Percentiles rank a stretch among this genome's conserved stretches.
Evolutionary conservation across 2,888 invertebrate species (phyloP).

Genomic region (Urechis unicinctus): DNA sequence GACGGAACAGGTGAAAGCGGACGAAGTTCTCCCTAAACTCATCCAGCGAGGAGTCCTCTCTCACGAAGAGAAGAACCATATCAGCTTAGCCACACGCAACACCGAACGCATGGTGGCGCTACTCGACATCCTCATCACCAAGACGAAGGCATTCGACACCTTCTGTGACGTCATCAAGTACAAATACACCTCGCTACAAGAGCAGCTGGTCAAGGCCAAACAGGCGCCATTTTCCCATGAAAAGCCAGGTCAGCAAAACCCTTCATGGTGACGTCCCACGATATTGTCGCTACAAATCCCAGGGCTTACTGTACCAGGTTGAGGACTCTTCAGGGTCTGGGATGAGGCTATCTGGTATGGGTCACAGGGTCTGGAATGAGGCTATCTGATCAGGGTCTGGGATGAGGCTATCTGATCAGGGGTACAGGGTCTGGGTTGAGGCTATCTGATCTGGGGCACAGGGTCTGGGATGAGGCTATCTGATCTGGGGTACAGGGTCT

Average conservation of each 20-base stretch:
- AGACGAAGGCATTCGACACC: slow-evolving; percentile 14
- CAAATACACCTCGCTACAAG: slow-evolving; percentile 35
- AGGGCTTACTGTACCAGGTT: no score
- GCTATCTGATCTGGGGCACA: not conserved
- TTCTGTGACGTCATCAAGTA: slow-evolving; percentile 37
- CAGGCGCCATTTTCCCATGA: slow-evolving; percentile 20
- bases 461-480: not conserved
- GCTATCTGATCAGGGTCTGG: not conserved
- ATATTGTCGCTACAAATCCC: no score
- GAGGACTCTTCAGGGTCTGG: no score
- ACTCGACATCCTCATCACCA: slow-evolving; percentile 30
- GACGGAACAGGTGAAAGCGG: slow-evolving; percentile 32
- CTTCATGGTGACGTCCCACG: no score
- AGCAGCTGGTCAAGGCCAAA: slow-evolving; percentile 31
- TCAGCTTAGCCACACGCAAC: slow-evolving; percentile 27
- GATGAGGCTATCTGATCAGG: no score
- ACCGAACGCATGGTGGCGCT: slow-evolving; percentile 34
- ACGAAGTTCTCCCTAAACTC: slow-evolving; percentile 38
- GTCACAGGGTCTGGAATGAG: not conserved
- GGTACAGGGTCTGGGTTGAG: not conserved
- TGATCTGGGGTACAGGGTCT: no score
- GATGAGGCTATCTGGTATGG: not conserved
- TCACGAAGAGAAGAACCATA: slow-evolving; percentile 34
- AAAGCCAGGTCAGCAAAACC: slow-evolving; percentile 16
- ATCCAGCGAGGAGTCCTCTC: slow-evolving; percentile 37